Evolutionary conservation across 2,888 invertebrate genomes (phyloP).

Genomic region (Halocaridina rubra): DNA sequence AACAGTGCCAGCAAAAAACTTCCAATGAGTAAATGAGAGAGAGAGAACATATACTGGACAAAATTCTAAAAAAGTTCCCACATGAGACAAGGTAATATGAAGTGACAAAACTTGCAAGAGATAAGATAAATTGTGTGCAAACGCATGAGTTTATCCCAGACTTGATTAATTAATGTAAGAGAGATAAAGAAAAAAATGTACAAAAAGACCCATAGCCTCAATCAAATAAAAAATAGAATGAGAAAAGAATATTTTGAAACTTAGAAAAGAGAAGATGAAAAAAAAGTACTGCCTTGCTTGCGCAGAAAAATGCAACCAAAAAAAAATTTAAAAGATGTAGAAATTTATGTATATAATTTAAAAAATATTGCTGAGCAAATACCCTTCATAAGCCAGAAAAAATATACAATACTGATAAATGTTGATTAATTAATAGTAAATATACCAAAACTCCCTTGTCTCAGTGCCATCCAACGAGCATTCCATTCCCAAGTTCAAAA

Average conservation of each 20-base stretch:
- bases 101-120: neutral
- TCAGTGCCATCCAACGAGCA: slow-evolving; percentile 53
- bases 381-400: slow-evolving; percentile 38
- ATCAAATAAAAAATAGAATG: slow-evolving; percentile 1
- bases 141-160: too few species aligned
- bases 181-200: neutral
- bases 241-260: neutral
- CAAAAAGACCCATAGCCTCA: slow-evolving; percentile 25
- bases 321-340: neutral
- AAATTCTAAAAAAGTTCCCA: neutral
- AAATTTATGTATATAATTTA: slow-evolving; percentile 20
- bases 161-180: neutral
- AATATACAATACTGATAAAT: too few species aligned
- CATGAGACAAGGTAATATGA: slow-evolving; percentile 1
- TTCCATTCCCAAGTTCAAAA: slow-evolving; percentile 61
- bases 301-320: slow-evolving; percentile 4
- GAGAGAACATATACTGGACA: neutral
- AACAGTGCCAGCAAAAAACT: slow-evolving; percentile 20
- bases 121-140: neutral
- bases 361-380: slow-evolving; percentile 42
- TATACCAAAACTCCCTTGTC: slow-evolving; percentile 38
- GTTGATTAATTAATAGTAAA: too few species aligned
- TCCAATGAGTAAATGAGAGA: neutral
- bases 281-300: slow-evolving; percentile 33
- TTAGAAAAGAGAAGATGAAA: too few species aligned